Evolutionary conservation across 2,888 invertebrate species (phyloP).

Genomic region (Drosophila mimetica): DNA sequence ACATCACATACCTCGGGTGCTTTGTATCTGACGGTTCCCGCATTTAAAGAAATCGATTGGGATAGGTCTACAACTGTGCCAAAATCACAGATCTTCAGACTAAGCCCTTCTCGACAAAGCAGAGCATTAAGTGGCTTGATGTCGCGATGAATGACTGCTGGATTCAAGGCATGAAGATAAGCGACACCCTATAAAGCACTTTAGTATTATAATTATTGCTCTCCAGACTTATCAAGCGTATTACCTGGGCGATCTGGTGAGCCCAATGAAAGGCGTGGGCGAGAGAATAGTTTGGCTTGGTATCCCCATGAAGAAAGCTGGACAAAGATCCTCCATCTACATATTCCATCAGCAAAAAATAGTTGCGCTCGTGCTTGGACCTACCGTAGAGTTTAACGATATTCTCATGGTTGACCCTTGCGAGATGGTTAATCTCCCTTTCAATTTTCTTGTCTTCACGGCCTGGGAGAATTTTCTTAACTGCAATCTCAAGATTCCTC

Average conservation of each 20-base stretch:
- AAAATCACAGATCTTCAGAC: conserved; percentile 54
- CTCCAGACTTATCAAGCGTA: background rate
- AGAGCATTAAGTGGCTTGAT: conserved; percentile 47
- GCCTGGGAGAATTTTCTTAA: conserved; percentile 7
- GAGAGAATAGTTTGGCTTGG: conserved; percentile 13
- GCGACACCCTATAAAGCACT: conserved; percentile 36
- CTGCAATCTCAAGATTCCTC: conserved; percentile 8
- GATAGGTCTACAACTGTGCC: conserved; percentile 23
- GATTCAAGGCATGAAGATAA: conserved; percentile 42
- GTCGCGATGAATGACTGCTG: conserved; percentile 56
- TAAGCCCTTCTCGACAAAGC: conserved; percentile 6
- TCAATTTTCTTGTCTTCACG: conserved; percentile 7
- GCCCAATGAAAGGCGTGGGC: conserved; percentile 49
- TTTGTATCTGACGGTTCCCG: conserved; percentile 50
- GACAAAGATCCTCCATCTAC: conserved; percentile 52
- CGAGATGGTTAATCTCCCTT: conserved; percentile 32
- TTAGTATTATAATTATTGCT: no score
- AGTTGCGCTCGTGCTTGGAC: rapidly evolving
- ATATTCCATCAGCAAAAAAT: conserved; percentile 51
- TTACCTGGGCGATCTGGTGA: conserved; percentile 49
- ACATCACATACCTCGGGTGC: conserved; percentile 55
- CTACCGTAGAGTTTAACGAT: conserved; percentile 51
- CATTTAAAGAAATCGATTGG: conserved; percentile 28
- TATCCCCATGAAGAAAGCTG: conserved; percentile 15
- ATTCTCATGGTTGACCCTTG: conserved; percentile 43